phyloP scores from a whole-genome alignment of 2,113 vertebrate species.

The Silurus asotus region DNA sequence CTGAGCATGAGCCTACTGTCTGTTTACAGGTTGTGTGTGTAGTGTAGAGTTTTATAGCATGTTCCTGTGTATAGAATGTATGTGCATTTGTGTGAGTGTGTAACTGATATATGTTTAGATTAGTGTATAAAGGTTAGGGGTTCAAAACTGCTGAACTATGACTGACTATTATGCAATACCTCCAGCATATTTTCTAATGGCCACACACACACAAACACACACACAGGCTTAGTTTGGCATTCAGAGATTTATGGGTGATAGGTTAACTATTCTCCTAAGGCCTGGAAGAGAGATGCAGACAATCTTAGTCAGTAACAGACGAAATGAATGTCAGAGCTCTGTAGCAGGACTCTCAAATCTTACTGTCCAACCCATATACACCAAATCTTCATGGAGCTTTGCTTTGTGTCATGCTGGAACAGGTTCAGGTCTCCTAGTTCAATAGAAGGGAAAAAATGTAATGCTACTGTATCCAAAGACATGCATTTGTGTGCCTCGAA shows the following conservation, averaged over 20 bases:
- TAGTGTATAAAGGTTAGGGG: neutral
- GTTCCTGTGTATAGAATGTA: neutral
- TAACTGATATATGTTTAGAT: neutral
- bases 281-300: neutral
- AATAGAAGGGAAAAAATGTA: too few relatives aligned
- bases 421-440: too few relatives aligned
- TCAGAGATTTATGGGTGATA: slow-evolving; percentile 3
- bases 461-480: too few relatives aligned
- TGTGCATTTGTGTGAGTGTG: neutral
- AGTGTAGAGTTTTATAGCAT: neutral
- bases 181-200: neutral
- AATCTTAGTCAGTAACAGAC: neutral
- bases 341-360: too few relatives aligned
- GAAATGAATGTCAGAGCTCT: neutral
- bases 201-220: too few relatives aligned
- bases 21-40: neutral
- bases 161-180: neutral
- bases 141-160: neutral
- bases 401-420: too few relatives aligned
- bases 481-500: too few relatives aligned
- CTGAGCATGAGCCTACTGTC: neutral
- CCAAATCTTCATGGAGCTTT: too few relatives aligned
- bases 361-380: too few relatives aligned
- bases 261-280: slow-evolving; percentile 2
- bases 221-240: neutral